A percentile compares a stretch with the other conserved stretches of the same genome.
These are phyloP conservation scores for Acrocyrtus sp. DNA, from an alignment of 2,888 invertebrate genomes.

Conservation along the genomic window DNA sequence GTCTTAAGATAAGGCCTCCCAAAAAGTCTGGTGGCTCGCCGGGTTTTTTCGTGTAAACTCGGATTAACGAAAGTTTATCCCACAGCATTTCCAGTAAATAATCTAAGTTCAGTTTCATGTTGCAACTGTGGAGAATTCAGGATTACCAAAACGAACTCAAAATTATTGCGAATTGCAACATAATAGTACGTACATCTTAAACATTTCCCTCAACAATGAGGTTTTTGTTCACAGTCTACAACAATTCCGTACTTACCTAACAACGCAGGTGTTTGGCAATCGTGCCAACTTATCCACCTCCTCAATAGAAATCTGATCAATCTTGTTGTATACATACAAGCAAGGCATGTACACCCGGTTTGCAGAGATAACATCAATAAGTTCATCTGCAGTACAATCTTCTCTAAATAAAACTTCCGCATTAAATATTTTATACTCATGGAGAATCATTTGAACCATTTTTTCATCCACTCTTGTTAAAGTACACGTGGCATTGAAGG, in stretches of 20 bases:
- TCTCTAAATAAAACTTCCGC: slow-evolving; percentile 88
- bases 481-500: slow-evolving; percentile 95
- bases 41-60: slow-evolving; percentile 99
- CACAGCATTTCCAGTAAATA: slow-evolving; percentile 90
- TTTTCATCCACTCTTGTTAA: slow-evolving; percentile 95
- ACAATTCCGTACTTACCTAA: slow-evolving; percentile 83
- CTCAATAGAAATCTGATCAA: slow-evolving; percentile 95
- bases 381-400: slow-evolving; percentile 94
- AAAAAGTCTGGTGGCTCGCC: slow-evolving; percentile 96
- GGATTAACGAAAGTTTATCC: slow-evolving; percentile 92
- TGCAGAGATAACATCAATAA: slow-evolving; percentile 97
- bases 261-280: slow-evolving; percentile 87
- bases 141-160: neutral
- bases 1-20: slow-evolving; percentile 87
- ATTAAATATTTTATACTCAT: slow-evolving; percentile 98
- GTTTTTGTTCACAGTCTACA: neutral
- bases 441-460: slow-evolving; percentile 96
- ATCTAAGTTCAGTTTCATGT: slow-evolving; percentile 98
- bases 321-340: slow-evolving; percentile 99
- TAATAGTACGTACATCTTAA: too few species aligned
- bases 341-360: slow-evolving; percentile 97
- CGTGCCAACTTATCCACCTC: slow-evolving; percentile 95
- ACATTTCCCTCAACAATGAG: neutral
- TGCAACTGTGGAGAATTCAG: slow-evolving; percentile 95
- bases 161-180: neutral